Evolutionary conservation across 2,888 invertebrate genomes (phyloP).

Genomic region (Bedellia somnulentella): DNA sequence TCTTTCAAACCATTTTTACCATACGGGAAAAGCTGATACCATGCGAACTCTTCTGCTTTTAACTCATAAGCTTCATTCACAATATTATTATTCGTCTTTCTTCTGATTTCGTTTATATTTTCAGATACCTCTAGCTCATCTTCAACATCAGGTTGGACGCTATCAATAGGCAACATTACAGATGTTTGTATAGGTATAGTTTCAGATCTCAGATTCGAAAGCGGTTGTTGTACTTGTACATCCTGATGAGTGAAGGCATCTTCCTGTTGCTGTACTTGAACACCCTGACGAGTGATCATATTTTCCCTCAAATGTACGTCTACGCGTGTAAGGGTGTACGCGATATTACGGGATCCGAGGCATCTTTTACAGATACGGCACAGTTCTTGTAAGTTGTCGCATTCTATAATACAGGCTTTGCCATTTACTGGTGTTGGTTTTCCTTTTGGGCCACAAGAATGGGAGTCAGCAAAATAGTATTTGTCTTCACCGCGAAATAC

Average conservation of each 20-base stretch:
- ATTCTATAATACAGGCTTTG: too few relatives aligned
- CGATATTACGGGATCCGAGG: constrained; percentile 8
- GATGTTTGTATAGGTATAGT: constrained; percentile 11
- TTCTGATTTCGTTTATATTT: constrained; percentile 9
- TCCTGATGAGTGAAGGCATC: constrained; percentile 8
- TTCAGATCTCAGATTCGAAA: too few relatives aligned
- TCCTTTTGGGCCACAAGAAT: too few relatives aligned
- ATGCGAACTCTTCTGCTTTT: constrained; percentile 16
- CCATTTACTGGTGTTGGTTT: too few relatives aligned
- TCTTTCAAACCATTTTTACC: constrained; percentile 15
- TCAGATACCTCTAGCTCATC: constrained; percentile 10
- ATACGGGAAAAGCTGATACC: constrained; percentile 16
- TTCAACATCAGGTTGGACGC: constrained; percentile 10
- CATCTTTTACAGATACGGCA: constrained; percentile 10
- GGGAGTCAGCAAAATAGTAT: too few relatives aligned
- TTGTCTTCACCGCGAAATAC: too few relatives aligned
- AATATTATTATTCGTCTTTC: constrained; percentile 15
- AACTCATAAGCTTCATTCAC: constrained; percentile 13
- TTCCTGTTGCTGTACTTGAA: constrained; percentile 5
- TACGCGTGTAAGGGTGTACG: too few relatives aligned
- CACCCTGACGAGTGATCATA: too few relatives aligned
- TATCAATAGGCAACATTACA: constrained; percentile 10
- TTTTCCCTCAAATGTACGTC: too few relatives aligned
- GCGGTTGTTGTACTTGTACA: too few relatives aligned
- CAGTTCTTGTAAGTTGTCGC: too few relatives aligned